Conservation (phyloP, 2,888 invertebrate species). For the Caenorhabditis imperialis region DNA sequence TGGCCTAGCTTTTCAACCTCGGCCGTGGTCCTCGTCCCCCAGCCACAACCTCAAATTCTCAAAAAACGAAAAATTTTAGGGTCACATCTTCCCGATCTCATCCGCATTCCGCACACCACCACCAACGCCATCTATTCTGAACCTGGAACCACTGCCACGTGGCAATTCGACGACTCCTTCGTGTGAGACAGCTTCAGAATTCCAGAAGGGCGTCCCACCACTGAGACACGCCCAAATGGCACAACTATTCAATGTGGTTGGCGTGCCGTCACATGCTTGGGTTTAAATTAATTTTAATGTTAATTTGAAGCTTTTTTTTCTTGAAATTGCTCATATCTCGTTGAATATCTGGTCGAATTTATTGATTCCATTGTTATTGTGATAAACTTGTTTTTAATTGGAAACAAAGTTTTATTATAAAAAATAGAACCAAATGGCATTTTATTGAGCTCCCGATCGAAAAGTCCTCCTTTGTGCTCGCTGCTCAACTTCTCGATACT, state of each 20-base stretch:
- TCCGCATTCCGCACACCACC: slow-evolving; percentile 10
- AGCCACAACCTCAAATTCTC: no score
- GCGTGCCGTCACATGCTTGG: slow-evolving; percentile 44
- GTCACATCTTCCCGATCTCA: slow-evolving; percentile 42
- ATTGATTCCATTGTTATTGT: no score
- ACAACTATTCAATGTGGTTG: slow-evolving; percentile 40
- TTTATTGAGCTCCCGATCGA: not conserved
- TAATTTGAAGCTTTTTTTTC: no score
- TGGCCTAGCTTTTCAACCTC: no score
- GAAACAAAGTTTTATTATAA: no score
- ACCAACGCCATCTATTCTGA: not conserved
- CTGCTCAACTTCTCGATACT: not conserved
- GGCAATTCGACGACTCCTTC: not conserved
- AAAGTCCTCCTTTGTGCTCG: slow-evolving; percentile 11
- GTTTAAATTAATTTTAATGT: slow-evolving; percentile 28
- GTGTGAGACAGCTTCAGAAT: slow-evolving; percentile 36
- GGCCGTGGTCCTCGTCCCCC: no score
- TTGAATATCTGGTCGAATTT: no score
- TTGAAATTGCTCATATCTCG: no score
- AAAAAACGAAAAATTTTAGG: slow-evolving; percentile 10
- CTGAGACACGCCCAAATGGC: slow-evolving; percentile 37
- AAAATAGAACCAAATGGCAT: no score
- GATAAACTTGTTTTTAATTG: no score
- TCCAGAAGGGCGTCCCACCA: slow-evolving; percentile 29
- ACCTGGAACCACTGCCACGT: slow-evolving; percentile 12